Conservation (phyloP, 2,888 invertebrate genomes). For the Eremobia ochroleuca region DNA sequence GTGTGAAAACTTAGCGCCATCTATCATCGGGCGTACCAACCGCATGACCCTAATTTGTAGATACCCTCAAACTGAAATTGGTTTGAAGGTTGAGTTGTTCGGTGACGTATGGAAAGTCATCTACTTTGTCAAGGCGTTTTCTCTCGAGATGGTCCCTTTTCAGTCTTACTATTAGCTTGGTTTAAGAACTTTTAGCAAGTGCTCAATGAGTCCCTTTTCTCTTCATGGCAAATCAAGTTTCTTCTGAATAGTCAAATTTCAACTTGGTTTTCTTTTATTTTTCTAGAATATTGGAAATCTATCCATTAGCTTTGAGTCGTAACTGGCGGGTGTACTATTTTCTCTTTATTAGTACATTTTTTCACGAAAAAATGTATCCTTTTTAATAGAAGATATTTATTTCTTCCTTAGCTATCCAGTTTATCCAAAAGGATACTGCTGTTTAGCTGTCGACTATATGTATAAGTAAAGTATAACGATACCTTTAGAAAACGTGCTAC, state of each 20-base stretch:
- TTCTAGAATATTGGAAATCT: neutral
- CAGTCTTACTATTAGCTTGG: neutral
- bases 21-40: constrained; percentile 65
- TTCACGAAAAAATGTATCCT: too few relatives aligned
- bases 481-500: neutral
- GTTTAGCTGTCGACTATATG: neutral
- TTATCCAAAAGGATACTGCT: neutral
- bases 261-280: neutral
- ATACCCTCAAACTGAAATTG: constrained; percentile 49
- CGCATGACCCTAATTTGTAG: constrained; percentile 63
- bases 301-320: neutral
- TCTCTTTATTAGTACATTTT: neutral
- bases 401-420: neutral
- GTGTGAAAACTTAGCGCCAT: constrained; percentile 70
- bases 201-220: neutral
- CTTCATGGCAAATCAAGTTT: neutral
- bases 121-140: constrained; percentile 20
- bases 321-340: neutral
- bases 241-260: neutral
- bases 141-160: neutral
- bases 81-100: constrained; percentile 48
- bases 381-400: neutral
- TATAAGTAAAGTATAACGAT: neutral
- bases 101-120: constrained; percentile 27
- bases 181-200: constrained; percentile 21